phyloP scores from a whole-genome alignment of 2,797 vertebrate genomes.

The Phoxinus dragarum region DNA sequence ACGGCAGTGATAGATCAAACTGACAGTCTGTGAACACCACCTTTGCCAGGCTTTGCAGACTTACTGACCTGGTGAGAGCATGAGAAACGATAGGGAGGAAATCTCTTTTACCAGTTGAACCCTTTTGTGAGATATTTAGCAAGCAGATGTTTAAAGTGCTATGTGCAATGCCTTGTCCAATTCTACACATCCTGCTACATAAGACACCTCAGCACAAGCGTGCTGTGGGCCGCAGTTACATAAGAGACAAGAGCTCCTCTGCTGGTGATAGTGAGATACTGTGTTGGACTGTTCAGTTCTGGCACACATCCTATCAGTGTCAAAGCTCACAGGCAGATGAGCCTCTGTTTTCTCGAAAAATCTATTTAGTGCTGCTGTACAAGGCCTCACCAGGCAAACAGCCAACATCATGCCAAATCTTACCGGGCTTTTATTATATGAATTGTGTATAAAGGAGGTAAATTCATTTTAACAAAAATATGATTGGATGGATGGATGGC shows the following conservation, averaged over 20 bases:
- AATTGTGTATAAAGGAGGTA: not conserved
- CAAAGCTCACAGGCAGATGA: slow-evolving; percentile 2
- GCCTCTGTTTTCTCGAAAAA: slow-evolving; percentile 21
- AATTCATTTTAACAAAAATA: too few relatives aligned
- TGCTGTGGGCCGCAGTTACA: not conserved
- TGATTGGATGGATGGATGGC: too few relatives aligned
- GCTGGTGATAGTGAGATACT: slow-evolving; percentile 35
- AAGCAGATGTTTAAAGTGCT: slow-evolving; percentile 27
- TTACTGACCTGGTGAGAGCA: not conserved
- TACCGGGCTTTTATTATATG: not conserved
- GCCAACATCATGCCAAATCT: not conserved
- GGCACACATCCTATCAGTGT: not conserved
- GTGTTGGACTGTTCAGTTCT: not conserved
- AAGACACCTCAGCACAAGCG: slow-evolving; percentile 5
- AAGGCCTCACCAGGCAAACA: slow-evolving; percentile 15
- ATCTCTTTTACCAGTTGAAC: slow-evolving; percentile 5
- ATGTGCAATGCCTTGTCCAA: not conserved
- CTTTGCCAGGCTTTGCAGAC: slow-evolving; percentile 16
- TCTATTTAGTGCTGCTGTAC: not conserved
- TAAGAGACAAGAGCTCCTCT: slow-evolving; percentile 45
- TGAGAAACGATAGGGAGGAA: not conserved
- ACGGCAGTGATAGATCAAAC: slow-evolving; percentile 5
- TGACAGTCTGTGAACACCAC: slow-evolving; percentile 15
- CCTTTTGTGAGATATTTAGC: slow-evolving; percentile 47
- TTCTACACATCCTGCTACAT: not conserved